phyloP scores from a whole-genome alignment of 64 coral and sea anemone species.

The Cladopsammia gracilis region DNA sequence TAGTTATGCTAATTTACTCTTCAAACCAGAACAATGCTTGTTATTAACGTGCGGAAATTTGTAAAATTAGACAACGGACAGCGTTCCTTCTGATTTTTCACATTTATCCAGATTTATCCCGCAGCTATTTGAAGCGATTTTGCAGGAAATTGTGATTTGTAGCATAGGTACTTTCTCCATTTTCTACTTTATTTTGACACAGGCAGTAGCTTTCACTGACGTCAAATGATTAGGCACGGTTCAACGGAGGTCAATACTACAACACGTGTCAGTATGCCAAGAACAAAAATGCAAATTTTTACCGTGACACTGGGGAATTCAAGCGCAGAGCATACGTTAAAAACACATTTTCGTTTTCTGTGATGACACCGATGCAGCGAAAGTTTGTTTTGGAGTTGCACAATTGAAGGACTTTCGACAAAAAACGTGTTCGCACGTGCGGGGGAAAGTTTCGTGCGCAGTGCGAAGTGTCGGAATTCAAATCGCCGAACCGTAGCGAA shows the following conservation, averaged over 20 bases:
- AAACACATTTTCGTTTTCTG: neutral
- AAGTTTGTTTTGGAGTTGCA: too few relatives aligned
- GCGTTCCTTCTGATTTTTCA: neutral
- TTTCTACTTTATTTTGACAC: slow-evolving; percentile 8
- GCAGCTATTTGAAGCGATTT: neutral
- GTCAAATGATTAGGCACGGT: slow-evolving; percentile 25
- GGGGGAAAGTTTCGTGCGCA: slow-evolving; percentile 26
- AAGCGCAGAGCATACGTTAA: neutral
- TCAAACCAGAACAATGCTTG: slow-evolving; percentile 1
- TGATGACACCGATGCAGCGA: neutral
- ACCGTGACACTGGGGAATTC: slow-evolving; percentile 34
- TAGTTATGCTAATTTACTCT: slow-evolving; percentile 10
- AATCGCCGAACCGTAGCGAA: neutral
- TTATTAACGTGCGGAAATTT: neutral
- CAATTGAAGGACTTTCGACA: slow-evolving; percentile 10
- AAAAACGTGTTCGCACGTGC: slow-evolving; percentile 36
- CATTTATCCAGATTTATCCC: neutral
- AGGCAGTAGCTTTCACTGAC: neutral
- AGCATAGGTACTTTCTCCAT: neutral
- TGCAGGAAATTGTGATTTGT: neutral
- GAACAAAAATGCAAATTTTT: slow-evolving; percentile 47
- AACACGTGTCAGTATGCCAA: slow-evolving; percentile 37
- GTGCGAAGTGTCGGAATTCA: slow-evolving; percentile 35
- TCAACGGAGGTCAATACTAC: slow-evolving; percentile 26
- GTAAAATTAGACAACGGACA: neutral